These are phyloP conservation scores for Phenganax marumi DNA, from an alignment of 92 coral and sea anemone species.

Conservation along the genomic window DNA sequence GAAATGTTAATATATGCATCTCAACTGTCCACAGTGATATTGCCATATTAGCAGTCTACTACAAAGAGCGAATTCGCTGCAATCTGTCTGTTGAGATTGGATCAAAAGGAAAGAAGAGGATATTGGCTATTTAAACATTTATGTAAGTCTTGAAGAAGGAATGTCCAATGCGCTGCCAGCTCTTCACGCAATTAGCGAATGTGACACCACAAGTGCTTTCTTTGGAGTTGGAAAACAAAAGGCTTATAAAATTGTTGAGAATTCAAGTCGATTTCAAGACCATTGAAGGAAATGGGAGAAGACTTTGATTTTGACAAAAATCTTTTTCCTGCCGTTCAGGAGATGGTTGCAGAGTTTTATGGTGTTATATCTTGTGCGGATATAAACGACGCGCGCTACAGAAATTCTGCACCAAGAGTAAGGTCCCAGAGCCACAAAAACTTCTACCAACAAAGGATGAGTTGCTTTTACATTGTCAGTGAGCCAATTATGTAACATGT, in stretches of 20 bases:
- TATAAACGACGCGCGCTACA: too few relatives aligned
- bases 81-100: constrained; percentile 19
- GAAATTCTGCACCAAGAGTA: too few relatives aligned
- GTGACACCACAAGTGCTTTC: too few relatives aligned
- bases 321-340: too few relatives aligned
- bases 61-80: too few relatives aligned
- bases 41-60: constrained; percentile 4
- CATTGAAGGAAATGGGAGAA: constrained; percentile 1
- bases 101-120: constrained; percentile 18
- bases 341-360: too few relatives aligned
- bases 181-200: too few relatives aligned
- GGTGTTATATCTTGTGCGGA: too few relatives aligned
- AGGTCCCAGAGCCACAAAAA: too few relatives aligned
- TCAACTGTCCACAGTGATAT: constrained; percentile 22
- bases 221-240: too few relatives aligned
- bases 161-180: constrained; percentile 23
- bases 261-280: background rate
- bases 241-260: constrained; percentile 8
- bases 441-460: constrained; percentile 22
- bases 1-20: too few relatives aligned
- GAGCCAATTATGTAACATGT: constrained; percentile 16
- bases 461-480: too few relatives aligned
- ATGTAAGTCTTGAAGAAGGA: background rate
- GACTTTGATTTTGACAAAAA: background rate
- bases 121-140: background rate